Conservation (phyloP, 2,797 vertebrate species). For the Falco rusticolus region DNA sequence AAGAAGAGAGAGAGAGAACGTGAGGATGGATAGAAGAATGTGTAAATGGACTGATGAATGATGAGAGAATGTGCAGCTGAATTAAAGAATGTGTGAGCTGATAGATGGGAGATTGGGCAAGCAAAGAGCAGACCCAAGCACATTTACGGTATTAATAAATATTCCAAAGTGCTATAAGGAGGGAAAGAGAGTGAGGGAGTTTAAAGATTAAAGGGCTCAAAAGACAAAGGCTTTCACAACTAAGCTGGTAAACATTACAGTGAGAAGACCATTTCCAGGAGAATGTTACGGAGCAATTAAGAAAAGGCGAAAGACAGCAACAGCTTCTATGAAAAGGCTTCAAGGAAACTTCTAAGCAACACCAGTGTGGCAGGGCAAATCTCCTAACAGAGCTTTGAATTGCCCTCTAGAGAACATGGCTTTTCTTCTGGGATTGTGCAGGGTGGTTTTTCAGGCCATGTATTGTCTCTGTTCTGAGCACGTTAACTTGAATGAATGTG, state of each 20-base stretch:
- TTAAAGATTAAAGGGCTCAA: neutral
- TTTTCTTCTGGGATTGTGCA: neutral
- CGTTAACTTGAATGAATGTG: neutral
- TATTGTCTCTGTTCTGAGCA: neutral
- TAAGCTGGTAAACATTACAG: neutral
- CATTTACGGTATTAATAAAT: neutral
- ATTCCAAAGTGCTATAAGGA: neutral
- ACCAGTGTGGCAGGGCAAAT: neutral
- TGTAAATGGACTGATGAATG: slow-evolving; percentile 59
- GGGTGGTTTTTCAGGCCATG: neutral
- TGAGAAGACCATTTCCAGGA: neutral
- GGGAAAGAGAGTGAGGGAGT: neutral
- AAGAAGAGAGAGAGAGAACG: neutral
- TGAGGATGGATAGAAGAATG: slow-evolving; percentile 25
- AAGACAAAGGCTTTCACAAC: neutral
- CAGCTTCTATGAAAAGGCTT: neutral
- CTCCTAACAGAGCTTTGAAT: neutral
- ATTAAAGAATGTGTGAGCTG: slow-evolving; percentile 60
- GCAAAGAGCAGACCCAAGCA: neutral
- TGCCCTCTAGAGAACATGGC: neutral
- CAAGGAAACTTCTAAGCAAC: neutral
- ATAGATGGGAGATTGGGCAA: slow-evolving; percentile 9
- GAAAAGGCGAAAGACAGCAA: neutral
- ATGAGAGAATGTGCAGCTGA: slow-evolving; percentile 41
- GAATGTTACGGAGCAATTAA: neutral